A percentile compares a stretch with the other conserved stretches of the same genome.
These are phyloP conservation scores for Torymus aiolomorphi DNA, from an alignment of 2,888 invertebrate genomes.

Conservation along the genomic window DNA sequence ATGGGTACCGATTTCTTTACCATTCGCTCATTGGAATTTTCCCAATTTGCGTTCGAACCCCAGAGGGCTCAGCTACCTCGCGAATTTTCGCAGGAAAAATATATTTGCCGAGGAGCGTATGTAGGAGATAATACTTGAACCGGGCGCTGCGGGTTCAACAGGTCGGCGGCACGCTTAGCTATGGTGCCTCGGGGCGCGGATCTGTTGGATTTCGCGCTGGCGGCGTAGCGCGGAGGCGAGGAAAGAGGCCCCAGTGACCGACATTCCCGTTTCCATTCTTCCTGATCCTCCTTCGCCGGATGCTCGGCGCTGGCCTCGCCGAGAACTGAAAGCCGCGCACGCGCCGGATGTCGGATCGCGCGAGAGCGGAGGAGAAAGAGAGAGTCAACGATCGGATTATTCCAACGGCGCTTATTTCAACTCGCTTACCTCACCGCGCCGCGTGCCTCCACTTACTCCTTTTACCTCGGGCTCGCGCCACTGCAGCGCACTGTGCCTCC, in stretches of 20 bases:
- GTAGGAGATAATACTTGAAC: neutral
- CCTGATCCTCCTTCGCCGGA: slow-evolving; percentile 63
- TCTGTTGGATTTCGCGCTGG: too few species aligned
- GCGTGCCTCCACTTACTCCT: too few species aligned
- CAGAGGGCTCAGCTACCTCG: too few species aligned
- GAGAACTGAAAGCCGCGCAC: too few species aligned
- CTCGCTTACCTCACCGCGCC: slow-evolving; percentile 12
- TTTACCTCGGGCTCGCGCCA: too few species aligned
- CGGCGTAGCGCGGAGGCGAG: slow-evolving; percentile 24
- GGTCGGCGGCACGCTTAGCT: slow-evolving; percentile 42
- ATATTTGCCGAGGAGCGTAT: too few species aligned
- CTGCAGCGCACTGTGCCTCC: too few species aligned
- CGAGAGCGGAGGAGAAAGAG: slow-evolving; percentile 15
- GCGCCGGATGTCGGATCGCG: slow-evolving; percentile 21
- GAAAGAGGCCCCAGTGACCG: slow-evolving; percentile 70
- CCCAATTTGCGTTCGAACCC: too few species aligned
- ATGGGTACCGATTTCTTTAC: neutral
- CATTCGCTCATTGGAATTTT: too few species aligned
- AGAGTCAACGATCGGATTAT: slow-evolving; percentile 52
- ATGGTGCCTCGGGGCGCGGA: neutral
- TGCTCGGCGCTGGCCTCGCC: slow-evolving; percentile 48
- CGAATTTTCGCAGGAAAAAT: too few species aligned
- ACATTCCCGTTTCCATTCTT: slow-evolving; percentile 68
- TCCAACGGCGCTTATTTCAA: slow-evolving; percentile 25
- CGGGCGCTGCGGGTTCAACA: slow-evolving; percentile 34